phyloP scores from a whole-genome alignment of 2,113 vertebrate genomes.

The Neodontobutis hainanensis region DNA sequence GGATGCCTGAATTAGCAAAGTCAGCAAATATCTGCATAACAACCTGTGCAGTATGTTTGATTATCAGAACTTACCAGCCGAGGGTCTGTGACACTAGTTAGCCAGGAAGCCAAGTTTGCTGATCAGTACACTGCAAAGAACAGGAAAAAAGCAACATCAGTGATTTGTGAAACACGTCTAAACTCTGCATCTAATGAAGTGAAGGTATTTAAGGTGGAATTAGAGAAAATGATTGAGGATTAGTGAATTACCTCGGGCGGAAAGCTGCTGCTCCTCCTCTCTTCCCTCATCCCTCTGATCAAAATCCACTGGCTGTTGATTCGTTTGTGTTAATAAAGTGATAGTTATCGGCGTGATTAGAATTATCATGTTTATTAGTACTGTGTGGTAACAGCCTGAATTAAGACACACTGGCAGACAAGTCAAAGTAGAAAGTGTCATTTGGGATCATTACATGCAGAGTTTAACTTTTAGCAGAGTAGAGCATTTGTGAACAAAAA shows the following conservation, averaged over 20 bases:
- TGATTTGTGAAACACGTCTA: conserved; percentile 8
- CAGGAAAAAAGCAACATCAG: conserved; percentile 30
- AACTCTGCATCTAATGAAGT: conserved; percentile 37
- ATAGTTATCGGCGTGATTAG: conserved; percentile 36
- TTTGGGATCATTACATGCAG: conserved; percentile 43
- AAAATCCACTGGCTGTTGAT: conserved; percentile 75
- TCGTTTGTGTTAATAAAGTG: conserved; percentile 64
- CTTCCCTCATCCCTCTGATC: conserved; percentile 67
- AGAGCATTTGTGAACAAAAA: not conserved
- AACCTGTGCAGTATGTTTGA: not conserved
- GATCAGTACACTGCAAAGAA: conserved; percentile 45
- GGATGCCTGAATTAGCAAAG: no score
- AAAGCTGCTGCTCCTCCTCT: conserved; percentile 63
- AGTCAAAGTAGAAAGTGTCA: conserved; percentile 19
- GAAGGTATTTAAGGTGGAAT: conserved; percentile 29
- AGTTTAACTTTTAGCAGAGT: conserved; percentile 25
- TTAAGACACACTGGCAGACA: conserved; percentile 14
- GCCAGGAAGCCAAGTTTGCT: conserved; percentile 39
- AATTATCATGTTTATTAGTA: conserved; percentile 7
- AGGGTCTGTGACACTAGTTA: conserved; percentile 43
- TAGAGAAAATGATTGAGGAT: conserved; percentile 47
- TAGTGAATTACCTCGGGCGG: conserved; percentile 68
- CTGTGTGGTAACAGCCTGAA: not conserved
- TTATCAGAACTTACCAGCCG: conserved; percentile 54
- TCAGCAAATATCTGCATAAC: no score